Percentiles rank a stretch among this genome's conserved stretches.
Evolutionary conservation across 2,797 vertebrate species (phyloP).

Genomic region (Gallirallus australis): DNA sequence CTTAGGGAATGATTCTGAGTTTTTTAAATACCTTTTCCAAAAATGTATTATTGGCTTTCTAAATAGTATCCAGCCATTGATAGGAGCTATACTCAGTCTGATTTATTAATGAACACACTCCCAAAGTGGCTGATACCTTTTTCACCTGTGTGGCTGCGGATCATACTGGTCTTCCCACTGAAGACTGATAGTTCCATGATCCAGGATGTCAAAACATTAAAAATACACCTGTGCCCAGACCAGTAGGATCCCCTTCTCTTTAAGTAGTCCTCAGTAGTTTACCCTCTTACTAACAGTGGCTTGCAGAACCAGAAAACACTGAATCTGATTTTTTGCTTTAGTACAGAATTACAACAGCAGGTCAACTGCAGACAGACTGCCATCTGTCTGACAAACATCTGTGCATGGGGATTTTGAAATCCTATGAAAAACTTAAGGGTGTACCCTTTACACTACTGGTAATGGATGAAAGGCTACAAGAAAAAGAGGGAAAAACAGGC

Average conservation of each 20-base stretch:
- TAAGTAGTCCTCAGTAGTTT: accelerated
- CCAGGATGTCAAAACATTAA: accelerated
- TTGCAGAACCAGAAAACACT: background rate
- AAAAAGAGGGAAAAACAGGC: background rate
- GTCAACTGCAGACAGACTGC: background rate
- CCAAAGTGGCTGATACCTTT: background rate
- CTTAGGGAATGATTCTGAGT: accelerated
- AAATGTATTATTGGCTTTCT: background rate
- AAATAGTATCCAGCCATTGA: background rate
- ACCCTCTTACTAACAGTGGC: background rate
- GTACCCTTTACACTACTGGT: background rate
- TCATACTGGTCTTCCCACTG: background rate
- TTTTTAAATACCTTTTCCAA: background rate
- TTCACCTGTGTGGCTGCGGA: background rate
- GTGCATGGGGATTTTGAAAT: background rate
- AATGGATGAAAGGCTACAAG: background rate
- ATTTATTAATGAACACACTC: background rate
- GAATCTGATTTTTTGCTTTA: background rate
- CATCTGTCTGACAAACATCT: background rate
- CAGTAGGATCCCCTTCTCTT: background rate
- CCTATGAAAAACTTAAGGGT: background rate
- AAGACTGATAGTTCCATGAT: background rate
- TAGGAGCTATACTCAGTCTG: background rate
- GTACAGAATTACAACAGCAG: background rate
- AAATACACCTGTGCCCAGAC: background rate